Evolutionary conservation across 2,888 invertebrate species (phyloP).

Genomic region (Luperina nickerlii): DNA sequence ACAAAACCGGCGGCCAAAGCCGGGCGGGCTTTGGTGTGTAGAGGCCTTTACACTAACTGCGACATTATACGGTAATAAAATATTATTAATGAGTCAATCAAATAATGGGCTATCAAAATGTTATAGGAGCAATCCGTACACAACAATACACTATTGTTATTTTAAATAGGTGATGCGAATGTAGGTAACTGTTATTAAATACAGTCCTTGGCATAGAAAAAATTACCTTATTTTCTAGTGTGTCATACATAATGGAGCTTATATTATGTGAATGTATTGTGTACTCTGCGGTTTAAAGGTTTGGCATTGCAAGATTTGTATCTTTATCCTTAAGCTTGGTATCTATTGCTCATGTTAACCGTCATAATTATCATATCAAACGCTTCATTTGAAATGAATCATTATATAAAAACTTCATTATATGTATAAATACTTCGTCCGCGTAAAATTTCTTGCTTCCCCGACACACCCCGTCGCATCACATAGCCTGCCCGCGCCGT

Average conservation of each 20-base stretch:
- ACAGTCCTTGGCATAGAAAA: constrained; percentile 37
- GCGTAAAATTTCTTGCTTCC: too few relatives aligned
- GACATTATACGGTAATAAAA: constrained; percentile 17
- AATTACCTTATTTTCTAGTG: constrained; percentile 8
- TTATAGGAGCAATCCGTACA: constrained; percentile 9
- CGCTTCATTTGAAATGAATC: too few relatives aligned
- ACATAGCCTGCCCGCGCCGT: too few relatives aligned
- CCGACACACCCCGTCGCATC: too few relatives aligned
- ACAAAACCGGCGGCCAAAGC: too few relatives aligned
- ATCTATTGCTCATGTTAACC: not conserved
- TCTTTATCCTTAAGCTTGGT: not conserved
- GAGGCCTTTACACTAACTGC: not conserved
- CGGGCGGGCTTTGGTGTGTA: too few relatives aligned
- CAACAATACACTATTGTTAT: constrained; percentile 44
- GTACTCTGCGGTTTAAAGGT: not conserved
- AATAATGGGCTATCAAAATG: constrained; percentile 48
- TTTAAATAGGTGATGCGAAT: constrained; percentile 41
- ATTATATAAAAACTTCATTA: not conserved
- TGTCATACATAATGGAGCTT: not conserved
- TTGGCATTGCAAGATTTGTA: not conserved
- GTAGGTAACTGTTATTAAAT: constrained; percentile 24
- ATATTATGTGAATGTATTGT: constrained; percentile 6
- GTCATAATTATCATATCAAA: not conserved
- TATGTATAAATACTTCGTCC: too few relatives aligned
- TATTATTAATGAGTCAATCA: constrained; percentile 34